phyloP scores from a whole-genome alignment of 2,888 invertebrate species.

The Tetropium fuscum region DNA sequence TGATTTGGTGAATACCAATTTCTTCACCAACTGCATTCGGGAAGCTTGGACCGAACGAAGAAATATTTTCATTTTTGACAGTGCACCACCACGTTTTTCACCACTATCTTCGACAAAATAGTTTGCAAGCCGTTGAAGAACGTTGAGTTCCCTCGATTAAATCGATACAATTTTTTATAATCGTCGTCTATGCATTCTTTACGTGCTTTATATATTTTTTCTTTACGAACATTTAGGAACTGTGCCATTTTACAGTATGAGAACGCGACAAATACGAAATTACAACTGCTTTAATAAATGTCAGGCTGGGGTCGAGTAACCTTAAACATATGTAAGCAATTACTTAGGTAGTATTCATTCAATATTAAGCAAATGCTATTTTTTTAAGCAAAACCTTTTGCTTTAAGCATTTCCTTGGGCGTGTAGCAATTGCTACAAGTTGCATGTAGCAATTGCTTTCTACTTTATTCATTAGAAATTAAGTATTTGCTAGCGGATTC shows the following conservation, averaged over 20 bases:
- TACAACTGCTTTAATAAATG: neutral
- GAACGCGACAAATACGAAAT: neutral
- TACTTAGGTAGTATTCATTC: conserved; percentile 1
- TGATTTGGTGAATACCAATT: neutral
- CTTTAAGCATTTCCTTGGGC: neutral
- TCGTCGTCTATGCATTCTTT: neutral
- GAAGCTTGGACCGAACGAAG: conserved; percentile 22
- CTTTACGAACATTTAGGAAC: conserved; percentile 18
- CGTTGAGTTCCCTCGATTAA: conserved; percentile 24
- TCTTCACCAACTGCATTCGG: conserved; percentile 19
- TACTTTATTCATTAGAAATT: no score
- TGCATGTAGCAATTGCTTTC: neutral
- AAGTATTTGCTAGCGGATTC: no score
- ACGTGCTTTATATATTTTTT: neutral
- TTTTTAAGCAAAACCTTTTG: neutral
- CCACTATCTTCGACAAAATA: conserved; percentile 19
- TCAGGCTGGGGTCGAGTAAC: conserved; percentile 1
- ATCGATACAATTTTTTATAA: conserved; percentile 23
- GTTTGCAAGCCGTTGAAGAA: conserved; percentile 17
- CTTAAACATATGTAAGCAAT: conserved; percentile 1
- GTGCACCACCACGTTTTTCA: conserved; percentile 9
- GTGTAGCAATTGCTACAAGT: neutral
- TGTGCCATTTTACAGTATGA: conserved; percentile 4
- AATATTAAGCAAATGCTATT: conserved; percentile 5
- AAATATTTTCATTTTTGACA: conserved; percentile 22